phyloP scores from a whole-genome alignment of 2,113 vertebrate genomes.

The Cryptomyrus ogoouensis region DNA sequence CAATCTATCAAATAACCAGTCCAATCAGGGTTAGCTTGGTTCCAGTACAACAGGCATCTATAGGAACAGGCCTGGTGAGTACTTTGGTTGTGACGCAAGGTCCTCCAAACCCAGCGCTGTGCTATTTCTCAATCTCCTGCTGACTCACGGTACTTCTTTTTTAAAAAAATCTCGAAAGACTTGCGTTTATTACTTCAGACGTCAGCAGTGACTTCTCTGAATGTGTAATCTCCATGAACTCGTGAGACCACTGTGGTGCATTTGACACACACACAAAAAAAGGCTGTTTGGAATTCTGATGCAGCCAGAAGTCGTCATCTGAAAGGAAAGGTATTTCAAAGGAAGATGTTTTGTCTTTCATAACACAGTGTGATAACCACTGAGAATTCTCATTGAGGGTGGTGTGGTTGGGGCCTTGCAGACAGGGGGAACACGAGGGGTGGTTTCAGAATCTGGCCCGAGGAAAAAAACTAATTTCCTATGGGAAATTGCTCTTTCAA shows the following conservation, averaged over 20 bases:
- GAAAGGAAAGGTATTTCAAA: conserved; percentile 6
- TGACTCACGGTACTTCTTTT: background rate
- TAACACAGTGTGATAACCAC: background rate
- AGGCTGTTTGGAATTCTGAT: background rate
- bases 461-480: conserved; percentile 3
- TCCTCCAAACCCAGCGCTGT: background rate
- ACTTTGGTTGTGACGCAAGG: background rate
- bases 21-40: background rate
- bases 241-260: background rate
- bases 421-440: background rate
- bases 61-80: background rate
- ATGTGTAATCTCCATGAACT: background rate
- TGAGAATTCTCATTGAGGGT: background rate
- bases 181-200: background rate
- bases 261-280: background rate
- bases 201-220: background rate
- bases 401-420: background rate
- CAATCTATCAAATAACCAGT: background rate
- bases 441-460: background rate
- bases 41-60: background rate
- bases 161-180: background rate
- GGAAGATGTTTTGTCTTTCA: background rate
- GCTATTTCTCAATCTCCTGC: background rate
- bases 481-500: background rate
- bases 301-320: background rate